Conservation (phyloP, 2,888 invertebrate genomes). For the Microctonus brassicae region DNA sequence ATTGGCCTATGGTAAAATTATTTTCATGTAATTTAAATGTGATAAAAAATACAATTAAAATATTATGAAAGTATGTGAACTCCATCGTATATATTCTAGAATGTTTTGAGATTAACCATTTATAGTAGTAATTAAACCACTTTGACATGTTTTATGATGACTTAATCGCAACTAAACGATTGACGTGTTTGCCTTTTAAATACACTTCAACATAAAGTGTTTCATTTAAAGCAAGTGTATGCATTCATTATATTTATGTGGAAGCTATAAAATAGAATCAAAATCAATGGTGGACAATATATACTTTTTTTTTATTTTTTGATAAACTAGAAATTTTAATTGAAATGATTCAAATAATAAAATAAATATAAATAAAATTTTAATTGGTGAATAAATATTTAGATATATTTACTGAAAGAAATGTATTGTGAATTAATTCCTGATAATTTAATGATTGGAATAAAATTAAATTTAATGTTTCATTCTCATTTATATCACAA, state of each 20-base stretch:
- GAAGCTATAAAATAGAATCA: background rate
- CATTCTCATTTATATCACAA: too few species aligned
- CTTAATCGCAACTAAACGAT: background rate
- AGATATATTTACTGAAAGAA: too few species aligned
- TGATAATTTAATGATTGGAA: too few species aligned
- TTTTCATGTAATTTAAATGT: background rate
- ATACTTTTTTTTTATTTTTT: too few species aligned
- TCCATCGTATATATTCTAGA: slow-evolving; percentile 1
- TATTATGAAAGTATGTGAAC: background rate
- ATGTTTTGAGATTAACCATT: background rate
- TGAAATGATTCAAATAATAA: too few species aligned
- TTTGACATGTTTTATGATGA: background rate
- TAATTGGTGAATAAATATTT: too few species aligned
- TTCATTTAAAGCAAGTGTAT: too few species aligned
- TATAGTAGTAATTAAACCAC: background rate
- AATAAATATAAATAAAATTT: too few species aligned
- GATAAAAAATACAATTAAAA: background rate
- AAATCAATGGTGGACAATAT: background rate
- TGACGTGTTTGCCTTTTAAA: slow-evolving; percentile 2
- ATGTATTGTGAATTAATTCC: too few species aligned
- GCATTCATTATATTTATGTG: background rate
- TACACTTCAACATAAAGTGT: background rate
- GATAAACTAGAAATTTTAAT: too few species aligned
- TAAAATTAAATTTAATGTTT: too few species aligned
- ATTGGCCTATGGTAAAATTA: background rate